A percentile compares a stretch with the other conserved stretches of the same genome.
Conservation (phyloP, 2,888 invertebrate genomes). For the Apamea anceps region DNA sequence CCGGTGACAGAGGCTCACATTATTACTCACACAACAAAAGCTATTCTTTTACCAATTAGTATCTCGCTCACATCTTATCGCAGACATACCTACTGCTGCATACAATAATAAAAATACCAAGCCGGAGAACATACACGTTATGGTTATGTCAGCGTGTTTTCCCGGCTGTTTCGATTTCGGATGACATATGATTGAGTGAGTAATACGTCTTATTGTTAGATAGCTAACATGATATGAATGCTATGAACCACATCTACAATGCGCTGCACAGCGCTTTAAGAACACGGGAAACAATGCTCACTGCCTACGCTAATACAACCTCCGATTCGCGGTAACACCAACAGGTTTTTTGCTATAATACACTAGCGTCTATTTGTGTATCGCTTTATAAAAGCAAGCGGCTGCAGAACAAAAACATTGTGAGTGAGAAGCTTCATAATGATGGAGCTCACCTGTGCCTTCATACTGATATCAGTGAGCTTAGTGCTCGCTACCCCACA, state of each 20-base stretch:
- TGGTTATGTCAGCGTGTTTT: slow-evolving; percentile 66
- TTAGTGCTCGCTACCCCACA: slow-evolving; percentile 80
- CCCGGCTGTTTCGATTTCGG: slow-evolving; percentile 56
- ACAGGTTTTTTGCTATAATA: slow-evolving; percentile 87
- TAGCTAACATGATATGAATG: slow-evolving; percentile 37
- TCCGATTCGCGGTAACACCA: slow-evolving; percentile 84
- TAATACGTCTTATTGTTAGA: slow-evolving; percentile 72
- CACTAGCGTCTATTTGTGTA: slow-evolving; percentile 84
- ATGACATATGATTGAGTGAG: slow-evolving; percentile 70
- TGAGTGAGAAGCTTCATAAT: slow-evolving; percentile 83
- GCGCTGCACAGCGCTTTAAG: slow-evolving; percentile 66
- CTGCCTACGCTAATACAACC: slow-evolving; percentile 81
- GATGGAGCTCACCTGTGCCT: slow-evolving; percentile 85
- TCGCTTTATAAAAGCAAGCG: slow-evolving; percentile 88
- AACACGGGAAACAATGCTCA: slow-evolving; percentile 79
- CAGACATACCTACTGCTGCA: slow-evolving; percentile 1
- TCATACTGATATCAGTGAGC: slow-evolving; percentile 78
- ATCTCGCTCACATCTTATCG: slow-evolving; percentile 50
- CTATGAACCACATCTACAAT: slow-evolving; percentile 16
- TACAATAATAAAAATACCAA: slow-evolving; percentile 53
- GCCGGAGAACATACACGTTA: slow-evolving; percentile 59
- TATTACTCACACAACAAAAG: slow-evolving; percentile 20
- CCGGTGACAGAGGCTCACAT: slow-evolving; percentile 1
- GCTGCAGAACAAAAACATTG: slow-evolving; percentile 81
- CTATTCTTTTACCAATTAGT: slow-evolving; percentile 49